Conservation (phyloP, 2,888 invertebrate species). For the Drosophila formosana region DNA sequence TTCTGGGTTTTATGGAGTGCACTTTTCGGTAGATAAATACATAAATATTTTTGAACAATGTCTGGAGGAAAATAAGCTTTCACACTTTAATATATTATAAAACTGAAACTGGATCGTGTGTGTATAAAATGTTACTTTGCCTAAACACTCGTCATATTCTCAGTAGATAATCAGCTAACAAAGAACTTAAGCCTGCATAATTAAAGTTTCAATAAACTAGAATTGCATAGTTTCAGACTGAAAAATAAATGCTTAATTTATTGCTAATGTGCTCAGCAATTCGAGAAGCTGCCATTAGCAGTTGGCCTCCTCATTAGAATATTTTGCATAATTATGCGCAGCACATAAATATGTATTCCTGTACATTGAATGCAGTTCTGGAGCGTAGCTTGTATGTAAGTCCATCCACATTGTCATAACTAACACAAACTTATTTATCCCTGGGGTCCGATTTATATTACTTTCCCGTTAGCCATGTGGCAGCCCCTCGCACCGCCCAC, state of each 20-base stretch:
- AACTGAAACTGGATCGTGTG: too few species aligned
- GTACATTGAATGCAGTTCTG: constrained; percentile 52
- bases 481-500: constrained; percentile 1
- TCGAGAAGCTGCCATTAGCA: constrained; percentile 21
- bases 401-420: constrained; percentile 70
- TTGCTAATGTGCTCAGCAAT: constrained; percentile 1
- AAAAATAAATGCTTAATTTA: constrained; percentile 4
- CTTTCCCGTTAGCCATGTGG: constrained; percentile 69
- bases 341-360: constrained; percentile 5
- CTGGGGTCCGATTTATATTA: constrained; percentile 80
- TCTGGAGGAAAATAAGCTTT: background rate
- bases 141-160: too few species aligned
- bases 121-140: too few species aligned
- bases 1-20: constrained; percentile 28
- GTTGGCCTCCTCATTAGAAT: constrained; percentile 45
- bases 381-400: constrained; percentile 15
- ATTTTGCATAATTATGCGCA: constrained; percentile 63
- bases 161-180: too few species aligned
- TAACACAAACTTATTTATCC: constrained; percentile 81
- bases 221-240: background rate
- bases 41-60: constrained; percentile 7
- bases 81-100: background rate
- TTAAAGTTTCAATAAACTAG: background rate
- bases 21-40: background rate
- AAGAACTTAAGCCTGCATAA: background rate